Base-by-base conservation (phyloP, 2,888 invertebrate genomes). In the Ectropis crepuscularia region DNA sequence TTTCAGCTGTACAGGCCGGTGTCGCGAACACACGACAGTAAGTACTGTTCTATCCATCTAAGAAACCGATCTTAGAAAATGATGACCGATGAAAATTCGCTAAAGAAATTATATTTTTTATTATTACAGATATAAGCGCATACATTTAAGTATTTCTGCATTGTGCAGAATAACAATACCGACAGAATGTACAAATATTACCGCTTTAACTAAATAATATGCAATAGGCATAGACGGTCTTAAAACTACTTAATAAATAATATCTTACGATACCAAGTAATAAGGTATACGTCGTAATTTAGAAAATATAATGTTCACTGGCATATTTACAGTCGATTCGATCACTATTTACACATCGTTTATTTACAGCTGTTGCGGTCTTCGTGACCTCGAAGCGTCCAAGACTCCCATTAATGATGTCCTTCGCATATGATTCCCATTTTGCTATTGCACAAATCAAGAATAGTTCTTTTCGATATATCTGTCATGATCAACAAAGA, bases 121-220 rank as follows among this genome's bases (percentile, higher is more conserved):
- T 85, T 83, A 86, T 82, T 87, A 90, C 86, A 91, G 85, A 88
- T 83, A 90, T 92, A 92, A 92, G 92, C 92, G 92, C 92, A 92
- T 91, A 92, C 89, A 90, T 85, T 88, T 88, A 91, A 90, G 86
- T 92, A 92, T 91, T 92, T 92, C 92, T 85, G 92, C 92, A 92
- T 92, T 92, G 86, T 92, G 92, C 92, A 92, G 92, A 92, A 92
- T 92, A 92, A 92, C 92, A 92, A 90, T 92, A 91, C 89, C 87
- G 91, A 91, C 90, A 89, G 89, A 92, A 92, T 92, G 92, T 92
- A 92, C 92, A 92, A 89, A 89, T 87, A 89, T 82, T 81, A 79
- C 81, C 85, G 65, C 76, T 81, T 86, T 82, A 85, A 81, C 83
- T 83, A 81, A 66, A 72, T 69, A 78, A 85, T 87, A 82, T 86